Percentiles rank a stretch among this genome's conserved stretches.
phyloP scores from a whole-genome alignment of 1,140 invertebrate genomes.

The Delia radicum region DNA sequence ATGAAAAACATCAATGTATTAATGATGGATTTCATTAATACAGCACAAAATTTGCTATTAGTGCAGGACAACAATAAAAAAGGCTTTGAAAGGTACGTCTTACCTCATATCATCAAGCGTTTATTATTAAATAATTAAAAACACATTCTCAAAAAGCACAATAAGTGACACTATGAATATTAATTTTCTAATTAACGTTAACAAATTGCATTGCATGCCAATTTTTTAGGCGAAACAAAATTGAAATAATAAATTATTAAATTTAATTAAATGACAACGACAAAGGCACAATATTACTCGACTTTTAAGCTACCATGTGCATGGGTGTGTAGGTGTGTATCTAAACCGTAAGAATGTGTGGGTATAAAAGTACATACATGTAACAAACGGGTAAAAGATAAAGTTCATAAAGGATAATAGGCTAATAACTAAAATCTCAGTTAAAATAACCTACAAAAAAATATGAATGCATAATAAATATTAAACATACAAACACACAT shows the following conservation, averaged over 20 bases:
- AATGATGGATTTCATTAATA: no score
- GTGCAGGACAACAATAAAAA: no score
- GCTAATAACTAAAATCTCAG: constrained; percentile 27
- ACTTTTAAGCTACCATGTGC: not conserved
- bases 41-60: no score
- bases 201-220: not conserved
- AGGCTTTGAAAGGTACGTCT: no score
- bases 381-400: not conserved
- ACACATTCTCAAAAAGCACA: no score
- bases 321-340: not conserved
- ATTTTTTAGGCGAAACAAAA: constrained; percentile 3
- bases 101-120: no score
- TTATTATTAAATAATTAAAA: no score
- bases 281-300: not conserved
- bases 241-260: constrained; percentile 29
- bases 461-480: not conserved
- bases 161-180: not conserved
- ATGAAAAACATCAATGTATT: no score
- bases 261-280: constrained; percentile 30
- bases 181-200: not conserved
- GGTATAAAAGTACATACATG: not conserved
- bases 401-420: constrained; percentile 31
- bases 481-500: constrained; percentile 2
- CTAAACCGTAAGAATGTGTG: not conserved
- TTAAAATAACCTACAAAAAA: not conserved